These are phyloP conservation scores for Cydia strobilella DNA, from an alignment of 1,140 invertebrate species.

Conservation along the genomic window DNA sequence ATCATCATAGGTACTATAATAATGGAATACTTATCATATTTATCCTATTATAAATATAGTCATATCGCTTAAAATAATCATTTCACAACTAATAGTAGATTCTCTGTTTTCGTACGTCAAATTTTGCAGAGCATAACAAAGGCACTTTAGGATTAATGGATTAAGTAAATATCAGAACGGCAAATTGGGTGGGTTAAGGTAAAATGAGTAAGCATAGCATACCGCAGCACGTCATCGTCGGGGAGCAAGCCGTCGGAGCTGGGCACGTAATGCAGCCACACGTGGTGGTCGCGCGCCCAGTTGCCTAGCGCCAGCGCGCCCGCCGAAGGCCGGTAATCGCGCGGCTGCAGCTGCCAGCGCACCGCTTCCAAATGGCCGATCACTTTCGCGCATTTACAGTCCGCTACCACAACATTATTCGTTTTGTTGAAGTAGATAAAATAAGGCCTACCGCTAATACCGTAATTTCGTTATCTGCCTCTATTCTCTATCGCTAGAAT, in stretches of 20 bases:
- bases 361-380: conserved; percentile 57
- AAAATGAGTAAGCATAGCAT: neutral
- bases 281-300: conserved; percentile 54
- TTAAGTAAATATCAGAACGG: no score
- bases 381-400: conserved; percentile 54
- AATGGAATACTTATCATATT: no score
- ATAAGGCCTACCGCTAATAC: neutral
- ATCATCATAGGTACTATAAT: no score
- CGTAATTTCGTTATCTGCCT: no score
- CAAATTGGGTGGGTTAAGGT: no score
- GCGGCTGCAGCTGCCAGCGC: conserved; percentile 47
- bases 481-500: no score
- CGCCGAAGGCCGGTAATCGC: conserved; percentile 41
- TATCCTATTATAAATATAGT: no score
- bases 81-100: no score
- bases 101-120: no score
- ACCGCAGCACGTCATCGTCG: conserved; percentile 63
- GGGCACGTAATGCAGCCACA: conserved; percentile 64
- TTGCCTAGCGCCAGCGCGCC: conserved; percentile 50
- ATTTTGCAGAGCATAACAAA: no score
- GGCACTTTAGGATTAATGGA: no score
- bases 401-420: conserved; percentile 37
- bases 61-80: no score
- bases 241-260: conserved; percentile 51
- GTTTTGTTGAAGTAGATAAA: neutral